Percentiles rank a stretch among this genome's conserved stretches.
phyloP scores from a whole-genome alignment of 2,888 invertebrate species.

The Adelphocoris suturalis region DNA sequence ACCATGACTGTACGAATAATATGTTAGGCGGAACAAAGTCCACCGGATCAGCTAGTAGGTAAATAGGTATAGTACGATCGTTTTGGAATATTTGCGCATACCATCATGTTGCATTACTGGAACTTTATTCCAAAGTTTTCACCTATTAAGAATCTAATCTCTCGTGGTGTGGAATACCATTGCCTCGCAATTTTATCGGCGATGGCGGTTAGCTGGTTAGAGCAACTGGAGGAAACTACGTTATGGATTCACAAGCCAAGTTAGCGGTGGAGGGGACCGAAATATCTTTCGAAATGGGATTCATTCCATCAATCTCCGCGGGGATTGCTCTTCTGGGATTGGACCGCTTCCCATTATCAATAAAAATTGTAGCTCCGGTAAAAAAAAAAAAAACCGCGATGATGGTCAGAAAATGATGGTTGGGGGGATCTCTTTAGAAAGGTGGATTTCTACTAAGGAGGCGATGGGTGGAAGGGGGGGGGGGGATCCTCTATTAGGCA shows the following conservation, averaged over 20 bases:
- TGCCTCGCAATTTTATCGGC: background rate
- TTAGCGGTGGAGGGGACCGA: background rate
- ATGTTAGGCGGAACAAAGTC: too few species aligned
- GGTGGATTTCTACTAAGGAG: slow-evolving; percentile 41
- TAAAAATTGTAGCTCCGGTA: slow-evolving; percentile 59
- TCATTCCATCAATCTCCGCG: background rate
- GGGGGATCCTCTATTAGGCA: slow-evolving; percentile 60
- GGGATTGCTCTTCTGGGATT: background rate
- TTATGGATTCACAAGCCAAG: background rate
- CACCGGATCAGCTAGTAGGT: too few species aligned
- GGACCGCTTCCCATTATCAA: slow-evolving; percentile 60
- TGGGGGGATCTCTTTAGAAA: slow-evolving; percentile 63
- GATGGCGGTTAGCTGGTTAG: background rate
- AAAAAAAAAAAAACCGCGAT: slow-evolving; percentile 60
- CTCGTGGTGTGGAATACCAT: too few species aligned
- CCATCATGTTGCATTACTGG: too few species aligned
- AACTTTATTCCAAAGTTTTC: too few species aligned
- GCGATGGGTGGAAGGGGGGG: background rate
- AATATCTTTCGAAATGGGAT: background rate
- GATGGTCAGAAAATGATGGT: slow-evolving; percentile 57
- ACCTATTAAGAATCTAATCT: too few species aligned
- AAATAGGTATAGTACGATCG: too few species aligned
- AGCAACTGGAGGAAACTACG: background rate
- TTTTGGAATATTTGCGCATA: too few species aligned
- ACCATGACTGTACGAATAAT: too few species aligned